phyloP scores from a whole-genome alignment of 2,888 invertebrate species.

The Capitulum mitella region DNA sequence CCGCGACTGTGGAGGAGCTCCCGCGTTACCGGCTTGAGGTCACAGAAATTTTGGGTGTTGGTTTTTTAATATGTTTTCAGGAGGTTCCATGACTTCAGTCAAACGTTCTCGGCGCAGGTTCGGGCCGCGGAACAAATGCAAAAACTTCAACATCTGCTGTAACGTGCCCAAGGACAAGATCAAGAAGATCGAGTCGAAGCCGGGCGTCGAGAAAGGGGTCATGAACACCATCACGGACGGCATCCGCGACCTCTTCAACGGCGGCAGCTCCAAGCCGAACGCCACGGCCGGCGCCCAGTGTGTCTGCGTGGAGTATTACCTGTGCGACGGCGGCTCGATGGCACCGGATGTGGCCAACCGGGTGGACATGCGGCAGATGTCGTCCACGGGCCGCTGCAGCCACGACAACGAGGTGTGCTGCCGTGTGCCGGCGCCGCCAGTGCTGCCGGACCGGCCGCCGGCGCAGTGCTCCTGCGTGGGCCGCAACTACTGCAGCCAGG shows the following conservation, averaged over 20 bases:
- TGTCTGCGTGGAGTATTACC: background rate
- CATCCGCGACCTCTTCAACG: background rate
- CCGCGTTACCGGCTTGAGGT: too few species aligned
- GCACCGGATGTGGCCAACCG: background rate
- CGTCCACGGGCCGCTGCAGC: conserved; percentile 1
- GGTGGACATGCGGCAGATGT: background rate
- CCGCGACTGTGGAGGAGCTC: too few species aligned
- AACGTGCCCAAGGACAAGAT: background rate
- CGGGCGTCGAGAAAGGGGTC: background rate
- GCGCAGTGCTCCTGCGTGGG: background rate
- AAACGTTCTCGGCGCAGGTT: background rate
- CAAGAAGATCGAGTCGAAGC: conserved; percentile 8
- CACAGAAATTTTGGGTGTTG: too few species aligned
- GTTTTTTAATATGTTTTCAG: too few species aligned
- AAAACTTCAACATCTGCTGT: conserved; percentile 1
- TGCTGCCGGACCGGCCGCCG: background rate
- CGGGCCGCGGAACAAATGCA: background rate
- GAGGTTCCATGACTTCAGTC: background rate
- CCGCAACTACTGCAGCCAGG: background rate
- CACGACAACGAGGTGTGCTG: background rate
- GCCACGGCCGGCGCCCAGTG: background rate
- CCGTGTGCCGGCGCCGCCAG: background rate
- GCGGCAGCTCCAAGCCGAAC: background rate
- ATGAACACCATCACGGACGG: background rate
- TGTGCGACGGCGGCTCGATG: background rate